These are phyloP conservation scores for Paraplagusia blochii DNA, from an alignment of 2,113 vertebrate genomes.

Conservation along the genomic window DNA sequence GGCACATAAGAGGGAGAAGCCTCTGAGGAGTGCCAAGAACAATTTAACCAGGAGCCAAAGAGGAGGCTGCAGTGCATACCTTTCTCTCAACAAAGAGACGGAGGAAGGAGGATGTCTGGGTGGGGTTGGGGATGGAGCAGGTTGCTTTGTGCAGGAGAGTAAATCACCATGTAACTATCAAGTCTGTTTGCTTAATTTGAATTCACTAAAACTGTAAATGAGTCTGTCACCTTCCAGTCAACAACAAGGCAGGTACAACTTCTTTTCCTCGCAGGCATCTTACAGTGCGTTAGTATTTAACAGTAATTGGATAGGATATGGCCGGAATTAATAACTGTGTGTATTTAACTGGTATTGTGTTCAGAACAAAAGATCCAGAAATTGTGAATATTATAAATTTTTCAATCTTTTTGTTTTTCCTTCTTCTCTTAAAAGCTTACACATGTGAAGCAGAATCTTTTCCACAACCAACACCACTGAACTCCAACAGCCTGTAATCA, in stretches of 20 bases:
- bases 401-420: too few species aligned
- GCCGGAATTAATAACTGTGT: too few species aligned
- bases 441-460: slow-evolving; percentile 61
- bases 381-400: too few species aligned
- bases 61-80: slow-evolving; percentile 59
- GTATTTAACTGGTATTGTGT: too few species aligned
- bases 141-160: slow-evolving; percentile 17
- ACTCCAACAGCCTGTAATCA: slow-evolving; percentile 70
- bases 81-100: slow-evolving; percentile 41
- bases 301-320: neutral
- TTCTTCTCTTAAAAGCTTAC: slow-evolving; percentile 30
- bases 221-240: neutral
- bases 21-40: slow-evolving; percentile 68
- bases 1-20: slow-evolving; percentile 68
- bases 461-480: slow-evolving; percentile 49
- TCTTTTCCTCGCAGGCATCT: neutral
- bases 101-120: slow-evolving; percentile 25
- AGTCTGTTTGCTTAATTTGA: slow-evolving; percentile 21
- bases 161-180: slow-evolving; percentile 29
- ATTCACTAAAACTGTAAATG: slow-evolving; percentile 4
- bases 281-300: neutral
- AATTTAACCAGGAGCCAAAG: slow-evolving; percentile 64
- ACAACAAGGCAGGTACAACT: slow-evolving; percentile 3
- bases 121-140: neutral
- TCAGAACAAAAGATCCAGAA: too few species aligned